Evolutionary conservation across 2,797 vertebrate species (phyloP), one percentile per base, ranked within the genome.

Genomic region (Tauraco hartlaubi): DNA sequence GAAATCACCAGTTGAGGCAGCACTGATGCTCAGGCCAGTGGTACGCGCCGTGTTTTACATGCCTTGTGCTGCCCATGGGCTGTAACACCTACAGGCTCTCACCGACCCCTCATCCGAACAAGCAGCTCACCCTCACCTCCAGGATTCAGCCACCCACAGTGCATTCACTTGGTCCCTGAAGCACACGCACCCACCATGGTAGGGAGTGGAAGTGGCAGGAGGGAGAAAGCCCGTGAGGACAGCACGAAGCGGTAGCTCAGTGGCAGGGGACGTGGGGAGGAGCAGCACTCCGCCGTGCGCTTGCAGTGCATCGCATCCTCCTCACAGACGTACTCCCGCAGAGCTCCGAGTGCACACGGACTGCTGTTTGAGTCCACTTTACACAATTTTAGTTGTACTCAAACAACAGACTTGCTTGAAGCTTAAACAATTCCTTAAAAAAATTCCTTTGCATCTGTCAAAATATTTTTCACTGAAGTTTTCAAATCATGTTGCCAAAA

Each of bases 281-380:
- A 49, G 58, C 20, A 43, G 46, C 28, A 9, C 16, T 23, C 28
- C 29, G n/a, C 54, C 1, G 0, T 11, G 35, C 3, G 4, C 72
- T 64, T 26, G 39, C 52, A 48, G 39, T 12, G 11, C 20, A 26
- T 5, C 15, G 49, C 54, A 54, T 11, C 25, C 61, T 25, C 20
- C 48, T 49, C 6, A 0, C 41, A 80, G 39, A 29, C 0, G 0
- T 15, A 26, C 33, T 25, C 64, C 43, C 10, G 4, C 54, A 54
- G 33, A 82, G 56, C 35, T 37, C 39, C 0, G 1, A 26, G 39
- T 33, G n/a, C 39, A 52, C 25, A 54, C 46, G 78, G 43, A 29
- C 33, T 37, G 31, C 39, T 31, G 35, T 21, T 62, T 22, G 56
- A 67, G 26, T 80, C 51, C 39, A 51, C 56, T 43, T 77, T 7